Percentiles rank a stretch among this genome's conserved stretches.
phyloP scores from a whole-genome alignment of 2,888 invertebrate species.

The Hofmannophila pseudospretella region DNA sequence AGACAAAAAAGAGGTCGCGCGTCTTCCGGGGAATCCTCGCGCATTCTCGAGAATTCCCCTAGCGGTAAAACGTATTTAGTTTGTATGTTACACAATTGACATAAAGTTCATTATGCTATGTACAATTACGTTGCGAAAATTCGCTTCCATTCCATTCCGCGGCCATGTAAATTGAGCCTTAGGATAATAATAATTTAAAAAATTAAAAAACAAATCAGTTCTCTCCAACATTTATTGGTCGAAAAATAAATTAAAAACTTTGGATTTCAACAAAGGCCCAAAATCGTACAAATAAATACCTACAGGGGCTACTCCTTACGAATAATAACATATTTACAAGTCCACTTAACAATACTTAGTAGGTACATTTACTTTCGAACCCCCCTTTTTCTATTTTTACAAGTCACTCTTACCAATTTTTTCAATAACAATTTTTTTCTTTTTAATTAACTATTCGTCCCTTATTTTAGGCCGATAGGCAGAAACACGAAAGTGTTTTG shows the following conservation, averaged over 20 bases:
- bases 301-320: conserved; percentile 66
- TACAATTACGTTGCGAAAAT: too few relatives aligned
- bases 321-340: conserved; percentile 69
- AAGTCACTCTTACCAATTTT: conserved; percentile 35
- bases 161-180: too few relatives aligned
- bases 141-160: too few relatives aligned
- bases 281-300: conserved; percentile 77
- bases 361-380: conserved; percentile 38
- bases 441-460: conserved; percentile 43
- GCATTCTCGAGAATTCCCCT: too few relatives aligned
- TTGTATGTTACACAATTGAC: too few relatives aligned
- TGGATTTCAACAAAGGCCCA: conserved; percentile 76
- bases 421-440: conserved; percentile 47
- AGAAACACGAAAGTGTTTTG: conserved; percentile 23
- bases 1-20: too few relatives aligned
- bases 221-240: conserved; percentile 79
- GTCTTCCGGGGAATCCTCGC: too few relatives aligned
- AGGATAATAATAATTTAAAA: too few relatives aligned
- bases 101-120: too few relatives aligned
- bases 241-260: conserved; percentile 79
- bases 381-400: conserved; percentile 41
- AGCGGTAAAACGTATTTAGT: too few relatives aligned
- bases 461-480: conserved; percentile 34
- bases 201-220: conserved; percentile 47
- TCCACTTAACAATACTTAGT: conserved; percentile 44